Conservation (phyloP, 2,797 vertebrate species). For the Peromyscus aztecus region DNA sequence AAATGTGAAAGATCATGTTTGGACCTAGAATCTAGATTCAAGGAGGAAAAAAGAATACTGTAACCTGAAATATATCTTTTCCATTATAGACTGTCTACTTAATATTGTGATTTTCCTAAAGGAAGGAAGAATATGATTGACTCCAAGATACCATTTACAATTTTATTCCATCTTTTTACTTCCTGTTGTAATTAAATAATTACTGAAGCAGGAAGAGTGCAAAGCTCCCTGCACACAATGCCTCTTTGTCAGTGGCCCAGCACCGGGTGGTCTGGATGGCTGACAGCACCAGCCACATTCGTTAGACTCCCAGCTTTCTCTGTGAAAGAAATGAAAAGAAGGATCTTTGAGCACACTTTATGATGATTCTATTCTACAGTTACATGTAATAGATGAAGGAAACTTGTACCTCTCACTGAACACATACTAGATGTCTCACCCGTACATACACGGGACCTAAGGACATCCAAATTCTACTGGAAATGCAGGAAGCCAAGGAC, state of each 20-base stretch:
- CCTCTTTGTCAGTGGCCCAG: conserved; percentile 60
- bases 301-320: not conserved
- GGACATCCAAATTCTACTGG: not conserved
- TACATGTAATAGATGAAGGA: rapidly evolving
- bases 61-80: not conserved
- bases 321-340: not conserved
- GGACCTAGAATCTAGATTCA: not conserved
- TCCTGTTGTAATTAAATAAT: conserved; percentile 77
- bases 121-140: not conserved
- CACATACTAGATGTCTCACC: not conserved
- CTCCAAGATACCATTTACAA: not conserved
- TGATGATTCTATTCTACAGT: not conserved
- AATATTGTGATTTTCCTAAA: not conserved
- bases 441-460: not conserved
- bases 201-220: conserved; percentile 60
- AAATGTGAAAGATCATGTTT: not conserved
- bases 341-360: not conserved
- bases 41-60: not conserved
- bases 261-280: not conserved
- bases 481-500: not conserved
- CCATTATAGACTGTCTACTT: not conserved
- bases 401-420: not conserved
- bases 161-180: conserved; percentile 57
- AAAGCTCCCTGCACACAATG: conserved; percentile 59
- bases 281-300: not conserved